These are phyloP conservation scores for Melospiza georgiana DNA, from an alignment of 2,113 vertebrate genomes.

Conservation along the genomic window DNA sequence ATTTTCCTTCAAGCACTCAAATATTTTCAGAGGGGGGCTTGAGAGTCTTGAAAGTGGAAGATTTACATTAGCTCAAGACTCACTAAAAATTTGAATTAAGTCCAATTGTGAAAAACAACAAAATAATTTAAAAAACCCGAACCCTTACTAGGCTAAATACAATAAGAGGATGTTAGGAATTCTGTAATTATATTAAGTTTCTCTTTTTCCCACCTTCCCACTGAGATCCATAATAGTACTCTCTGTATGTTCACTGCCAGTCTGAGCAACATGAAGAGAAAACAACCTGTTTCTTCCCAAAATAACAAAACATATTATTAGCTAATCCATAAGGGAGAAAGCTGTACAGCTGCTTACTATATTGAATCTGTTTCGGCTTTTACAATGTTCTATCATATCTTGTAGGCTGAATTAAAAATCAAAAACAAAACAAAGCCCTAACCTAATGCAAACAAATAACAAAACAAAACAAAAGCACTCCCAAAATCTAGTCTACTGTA, in stretches of 20 bases:
- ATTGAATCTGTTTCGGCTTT: background rate
- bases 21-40: background rate
- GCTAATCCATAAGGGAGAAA: background rate
- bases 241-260: background rate
- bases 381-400: background rate
- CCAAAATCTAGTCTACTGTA: background rate
- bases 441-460: background rate
- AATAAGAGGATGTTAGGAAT: background rate
- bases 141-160: background rate
- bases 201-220: background rate
- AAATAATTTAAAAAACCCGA: background rate
- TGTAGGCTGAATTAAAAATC: background rate
- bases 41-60: background rate
- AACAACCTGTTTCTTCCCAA: background rate
- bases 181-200: background rate
- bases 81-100: background rate
- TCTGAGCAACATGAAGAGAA: background rate
- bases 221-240: background rate
- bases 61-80: background rate
- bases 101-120: background rate
- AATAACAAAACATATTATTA: conserved; percentile 16
- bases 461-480: background rate
- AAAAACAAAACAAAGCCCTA: background rate
- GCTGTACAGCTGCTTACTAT: background rate
- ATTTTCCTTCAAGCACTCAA: background rate